Conservation (phyloP, 2,888 invertebrate genomes). For the Drosophila koepferae region DNA sequence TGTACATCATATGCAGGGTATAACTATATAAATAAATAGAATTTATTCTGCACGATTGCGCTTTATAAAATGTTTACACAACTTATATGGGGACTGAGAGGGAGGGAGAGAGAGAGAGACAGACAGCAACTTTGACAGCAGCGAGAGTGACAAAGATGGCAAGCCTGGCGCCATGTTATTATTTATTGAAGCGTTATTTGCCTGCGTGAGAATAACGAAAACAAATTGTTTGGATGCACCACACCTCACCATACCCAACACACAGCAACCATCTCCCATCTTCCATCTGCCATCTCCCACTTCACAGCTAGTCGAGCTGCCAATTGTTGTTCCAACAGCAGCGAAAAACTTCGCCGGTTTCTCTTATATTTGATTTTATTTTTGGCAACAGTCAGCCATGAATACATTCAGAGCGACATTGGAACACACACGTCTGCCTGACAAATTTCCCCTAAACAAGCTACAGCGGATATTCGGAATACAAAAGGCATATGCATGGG, state of each 20-base stretch:
- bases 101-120: not conserved
- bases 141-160: not conserved
- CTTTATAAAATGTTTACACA: conserved; percentile 55
- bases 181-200: conserved; percentile 64
- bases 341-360: conserved; percentile 12
- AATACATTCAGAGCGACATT: conserved; percentile 3
- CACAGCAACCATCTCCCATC: not conserved
- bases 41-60: conserved; percentile 66
- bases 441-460: not conserved
- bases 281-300: not conserved
- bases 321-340: conserved; percentile 26
- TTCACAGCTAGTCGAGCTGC: conserved; percentile 15
- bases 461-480: not conserved
- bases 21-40: conserved; percentile 53
- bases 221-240: conserved; percentile 37
- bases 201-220: conserved; percentile 48
- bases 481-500: not conserved
- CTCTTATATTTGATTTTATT: conserved; percentile 18
- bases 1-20: conserved; percentile 2
- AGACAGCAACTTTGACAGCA: not conserved
- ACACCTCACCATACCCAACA: not conserved
- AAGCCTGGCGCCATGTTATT: conserved; percentile 40
- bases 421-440: not conserved
- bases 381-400: conserved; percentile 9
- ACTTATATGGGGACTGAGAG: not conserved